phyloP scores from a whole-genome alignment of 1,140 invertebrate genomes.

The Drosophila ogumai region DNA sequence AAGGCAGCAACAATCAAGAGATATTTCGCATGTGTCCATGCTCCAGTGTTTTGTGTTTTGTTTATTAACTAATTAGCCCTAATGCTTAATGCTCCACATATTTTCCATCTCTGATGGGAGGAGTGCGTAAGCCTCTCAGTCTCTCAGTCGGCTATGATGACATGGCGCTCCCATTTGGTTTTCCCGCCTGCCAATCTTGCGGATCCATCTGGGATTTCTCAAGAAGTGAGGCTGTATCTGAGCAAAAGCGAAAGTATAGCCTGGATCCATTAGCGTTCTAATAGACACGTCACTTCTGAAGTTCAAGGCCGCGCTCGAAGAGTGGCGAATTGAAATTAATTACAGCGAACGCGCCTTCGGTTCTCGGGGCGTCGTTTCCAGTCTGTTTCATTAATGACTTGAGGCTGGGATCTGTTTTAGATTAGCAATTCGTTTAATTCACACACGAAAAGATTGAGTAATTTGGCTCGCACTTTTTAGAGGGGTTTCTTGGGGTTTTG shows the following conservation, averaged over 20 bases:
- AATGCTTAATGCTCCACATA: slow-evolving; percentile 68
- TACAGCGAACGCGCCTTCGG: slow-evolving; percentile 46
- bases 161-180: slow-evolving; percentile 42
- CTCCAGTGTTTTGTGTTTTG: slow-evolving; percentile 28
- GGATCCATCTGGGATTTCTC: slow-evolving; percentile 43
- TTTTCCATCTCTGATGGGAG: slow-evolving; percentile 16
- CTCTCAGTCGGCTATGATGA: slow-evolving; percentile 32
- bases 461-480: slow-evolving; percentile 21
- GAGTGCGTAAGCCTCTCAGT: slow-evolving; percentile 46
- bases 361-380: slow-evolving; percentile 23
- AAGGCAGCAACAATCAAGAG: slow-evolving; percentile 21
- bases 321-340: slow-evolving; percentile 79
- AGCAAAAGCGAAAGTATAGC: slow-evolving; percentile 71
- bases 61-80: slow-evolving; percentile 70
- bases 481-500: slow-evolving; percentile 5
- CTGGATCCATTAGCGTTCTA: slow-evolving; percentile 62
- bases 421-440: slow-evolving; percentile 50
- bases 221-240: slow-evolving; percentile 57
- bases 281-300: slow-evolving; percentile 56
- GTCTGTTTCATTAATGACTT: slow-evolving; percentile 31
- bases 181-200: slow-evolving; percentile 30
- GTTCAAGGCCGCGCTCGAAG: slow-evolving; percentile 67
- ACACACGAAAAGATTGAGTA: slow-evolving; percentile 35
- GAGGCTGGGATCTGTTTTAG: slow-evolving; percentile 58
- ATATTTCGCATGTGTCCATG: slow-evolving; percentile 38